phyloP scores from a whole-genome alignment of 2,113 vertebrate genomes.

The Serilophus lunatus region DNA sequence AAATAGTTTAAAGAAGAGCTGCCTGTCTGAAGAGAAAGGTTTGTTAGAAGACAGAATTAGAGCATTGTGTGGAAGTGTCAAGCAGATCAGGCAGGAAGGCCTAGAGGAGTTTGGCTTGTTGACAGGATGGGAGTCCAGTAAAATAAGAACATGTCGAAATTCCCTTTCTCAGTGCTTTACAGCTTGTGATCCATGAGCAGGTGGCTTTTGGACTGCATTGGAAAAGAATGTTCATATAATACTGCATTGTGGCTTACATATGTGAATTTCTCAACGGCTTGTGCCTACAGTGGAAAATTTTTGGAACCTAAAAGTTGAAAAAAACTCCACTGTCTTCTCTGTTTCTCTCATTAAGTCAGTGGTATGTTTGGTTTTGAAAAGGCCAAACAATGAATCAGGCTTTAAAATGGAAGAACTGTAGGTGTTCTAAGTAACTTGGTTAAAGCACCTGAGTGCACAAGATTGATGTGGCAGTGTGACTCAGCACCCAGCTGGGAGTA shows the following conservation, averaged over 20 bases:
- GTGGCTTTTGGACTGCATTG: background rate
- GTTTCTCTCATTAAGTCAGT: background rate
- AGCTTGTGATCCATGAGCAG: background rate
- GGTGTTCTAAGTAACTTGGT: background rate
- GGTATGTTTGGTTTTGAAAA: constrained; percentile 33
- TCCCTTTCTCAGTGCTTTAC: background rate
- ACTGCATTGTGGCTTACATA: background rate
- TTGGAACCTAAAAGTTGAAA: background rate
- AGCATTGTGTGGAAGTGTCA: background rate
- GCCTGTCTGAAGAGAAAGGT: background rate
- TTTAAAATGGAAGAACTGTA: constrained; percentile 35
- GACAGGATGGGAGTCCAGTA: background rate
- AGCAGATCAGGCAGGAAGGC: background rate
- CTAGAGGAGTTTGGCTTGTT: background rate
- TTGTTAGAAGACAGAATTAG: background rate
- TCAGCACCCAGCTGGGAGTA: background rate
- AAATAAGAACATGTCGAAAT: background rate
- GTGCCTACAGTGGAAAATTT: background rate
- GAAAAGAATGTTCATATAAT: background rate
- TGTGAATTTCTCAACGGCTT: background rate
- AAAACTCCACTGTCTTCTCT: background rate
- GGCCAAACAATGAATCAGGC: constrained; percentile 47
- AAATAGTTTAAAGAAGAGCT: background rate
- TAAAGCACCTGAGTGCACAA: background rate
- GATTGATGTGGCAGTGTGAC: background rate